Base-by-base conservation (phyloP, 2,888 invertebrate genomes). In the Metellina segmentata region DNA sequence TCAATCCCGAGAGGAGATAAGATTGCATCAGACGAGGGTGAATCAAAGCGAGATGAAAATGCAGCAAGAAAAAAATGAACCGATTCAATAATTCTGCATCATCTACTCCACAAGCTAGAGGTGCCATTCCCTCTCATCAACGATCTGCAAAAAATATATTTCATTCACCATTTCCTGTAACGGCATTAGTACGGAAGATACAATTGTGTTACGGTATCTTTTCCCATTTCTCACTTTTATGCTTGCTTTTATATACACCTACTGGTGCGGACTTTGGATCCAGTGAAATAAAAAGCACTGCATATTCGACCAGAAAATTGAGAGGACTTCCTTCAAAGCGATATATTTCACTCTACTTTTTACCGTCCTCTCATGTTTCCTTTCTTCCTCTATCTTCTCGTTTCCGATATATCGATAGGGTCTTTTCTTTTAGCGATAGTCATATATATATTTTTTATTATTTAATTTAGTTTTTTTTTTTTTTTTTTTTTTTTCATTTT, bases 331-430 rank as follows among this genome's bases (percentile, higher is more conserved):
- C 61, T 61, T 61, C 61, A 16, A 11, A 61, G 61, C 61, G 8
- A 61, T 61, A 61, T 61, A 61, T 61, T 61, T 61, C 61, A 61
- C 61, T 61, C 61, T 61, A 61, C 9, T 61, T 61, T 61, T 61
- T 61, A 61, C 61, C 6, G 9, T 9, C 61, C 7, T 61, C 61
- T 34, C 34, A 34, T 34, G 34, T 81, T 81, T 81, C 69, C 53
- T 19, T 13, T 53, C 69, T 69, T 52, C 7, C 19, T 75, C 85
- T 20, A 52, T 53, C 53, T 53, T 48, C 16, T 53, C 11, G 8
- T 85, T 85, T 85, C 85, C 85, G 85, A 85, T 85, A 85, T 85
- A 85, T 85, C 85, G 75, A 85, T 85, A 48, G 8, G 75, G 20
- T 75, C 75, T 85, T 75, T 75, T 75, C 75, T 85, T 85, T 85